These are phyloP conservation scores for Brachionus asplanchnoidis DNA, from an alignment of 1,140 invertebrate species.

Conservation along the genomic window DNA sequence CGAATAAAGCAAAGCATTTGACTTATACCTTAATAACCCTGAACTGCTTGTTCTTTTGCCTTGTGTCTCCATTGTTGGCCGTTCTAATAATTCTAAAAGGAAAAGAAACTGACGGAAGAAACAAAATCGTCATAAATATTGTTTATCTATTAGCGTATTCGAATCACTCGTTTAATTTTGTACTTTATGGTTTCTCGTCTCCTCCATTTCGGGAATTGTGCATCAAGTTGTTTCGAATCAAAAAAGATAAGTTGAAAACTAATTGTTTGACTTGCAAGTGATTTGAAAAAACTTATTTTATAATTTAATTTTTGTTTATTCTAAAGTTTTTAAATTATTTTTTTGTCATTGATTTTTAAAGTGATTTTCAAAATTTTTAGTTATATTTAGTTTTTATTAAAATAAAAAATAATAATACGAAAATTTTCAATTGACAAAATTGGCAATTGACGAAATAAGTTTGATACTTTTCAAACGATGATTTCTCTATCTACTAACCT, in stretches of 20 bases:
- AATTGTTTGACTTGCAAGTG: neutral
- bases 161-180: conserved; percentile 41
- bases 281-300: neutral
- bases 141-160: conserved; percentile 41
- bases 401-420: no score
- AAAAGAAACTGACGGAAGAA: conserved; percentile 1
- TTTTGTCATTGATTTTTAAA: neutral
- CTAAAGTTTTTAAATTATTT: neutral
- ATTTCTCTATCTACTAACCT: no score
- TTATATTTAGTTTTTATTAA: neutral
- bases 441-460: no score
- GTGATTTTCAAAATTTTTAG: neutral
- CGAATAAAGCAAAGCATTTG: conserved; percentile 5
- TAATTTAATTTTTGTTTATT: neutral
- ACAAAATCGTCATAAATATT: conserved; percentile 19
- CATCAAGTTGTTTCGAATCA: conserved; percentile 10
- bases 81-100: neutral
- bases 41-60: conserved; percentile 16
- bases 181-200: conserved; percentile 31
- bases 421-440: neutral
- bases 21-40: conserved; percentile 38
- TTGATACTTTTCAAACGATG: no score
- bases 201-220: conserved; percentile 29
- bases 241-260: neutral
- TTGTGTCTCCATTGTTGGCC: neutral